phyloP scores from a whole-genome alignment of 92 coral and sea anemone genomes.

The Palythoa grandiflora region DNA sequence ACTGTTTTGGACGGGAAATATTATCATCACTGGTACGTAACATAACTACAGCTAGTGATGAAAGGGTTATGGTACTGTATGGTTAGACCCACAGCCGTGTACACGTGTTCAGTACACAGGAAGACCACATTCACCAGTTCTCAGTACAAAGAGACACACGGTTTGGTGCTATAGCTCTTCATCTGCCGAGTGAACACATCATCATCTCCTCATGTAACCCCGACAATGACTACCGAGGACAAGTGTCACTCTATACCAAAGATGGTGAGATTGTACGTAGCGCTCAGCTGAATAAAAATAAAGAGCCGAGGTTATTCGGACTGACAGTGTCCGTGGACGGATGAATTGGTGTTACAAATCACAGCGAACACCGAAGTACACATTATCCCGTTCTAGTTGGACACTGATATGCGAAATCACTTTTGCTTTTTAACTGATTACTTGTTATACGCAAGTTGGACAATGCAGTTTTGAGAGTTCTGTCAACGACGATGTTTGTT shows the following conservation, averaged over 20 bases:
- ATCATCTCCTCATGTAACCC: neutral
- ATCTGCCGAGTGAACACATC: neutral
- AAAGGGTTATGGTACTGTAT: neutral
- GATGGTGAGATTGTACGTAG: neutral
- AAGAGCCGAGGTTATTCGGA: neutral
- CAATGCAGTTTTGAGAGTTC: too few relatives aligned
- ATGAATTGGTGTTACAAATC: neutral
- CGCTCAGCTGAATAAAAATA: neutral
- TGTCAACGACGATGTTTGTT: too few relatives aligned
- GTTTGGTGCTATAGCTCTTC: neutral
- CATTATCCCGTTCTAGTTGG: neutral
- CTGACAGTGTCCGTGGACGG: neutral
- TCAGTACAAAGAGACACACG: neutral
- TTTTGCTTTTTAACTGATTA: too few relatives aligned
- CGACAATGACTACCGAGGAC: neutral
- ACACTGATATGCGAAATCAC: too few relatives aligned
- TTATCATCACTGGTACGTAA: neutral
- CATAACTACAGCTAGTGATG: conserved; percentile 7
- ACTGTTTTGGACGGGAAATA: conserved; percentile 7
- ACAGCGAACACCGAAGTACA: neutral
- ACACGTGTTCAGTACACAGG: conserved; percentile 7
- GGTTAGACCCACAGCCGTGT: neutral
- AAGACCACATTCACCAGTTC: neutral
- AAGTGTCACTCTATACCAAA: too few relatives aligned
- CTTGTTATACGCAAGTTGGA: too few relatives aligned